Percentiles rank a stretch among this genome's conserved stretches.
Conservation (phyloP, 2,113 vertebrate genomes). For the cattle (Bos taurus) region DNA sequence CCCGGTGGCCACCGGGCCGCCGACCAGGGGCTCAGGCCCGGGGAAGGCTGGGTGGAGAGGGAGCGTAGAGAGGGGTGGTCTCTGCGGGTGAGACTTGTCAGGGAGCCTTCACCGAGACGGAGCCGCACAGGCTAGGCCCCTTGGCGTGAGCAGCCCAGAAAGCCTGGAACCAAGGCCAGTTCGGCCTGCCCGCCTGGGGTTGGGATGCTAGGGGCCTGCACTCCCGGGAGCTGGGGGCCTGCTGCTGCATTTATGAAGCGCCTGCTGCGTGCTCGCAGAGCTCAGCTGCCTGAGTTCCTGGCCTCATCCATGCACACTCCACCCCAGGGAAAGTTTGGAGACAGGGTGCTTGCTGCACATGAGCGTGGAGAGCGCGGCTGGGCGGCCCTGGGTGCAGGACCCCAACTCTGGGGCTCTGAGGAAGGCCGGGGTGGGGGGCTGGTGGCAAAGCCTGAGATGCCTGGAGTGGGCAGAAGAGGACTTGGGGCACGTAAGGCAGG, state of each 20-base stretch:
- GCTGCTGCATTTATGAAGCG: background rate
- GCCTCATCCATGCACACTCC: background rate
- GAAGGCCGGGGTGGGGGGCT: no score
- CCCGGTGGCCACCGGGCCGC: background rate
- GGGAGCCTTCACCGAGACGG: background rate
- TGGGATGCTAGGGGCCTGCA: background rate
- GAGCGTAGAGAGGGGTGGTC: background rate
- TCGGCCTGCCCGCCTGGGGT: background rate
- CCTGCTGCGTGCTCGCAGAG: background rate
- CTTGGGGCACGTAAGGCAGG: no score
- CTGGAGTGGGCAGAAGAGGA: background rate
- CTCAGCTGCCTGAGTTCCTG: background rate
- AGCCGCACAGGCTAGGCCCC: background rate
- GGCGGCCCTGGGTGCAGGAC: no score
- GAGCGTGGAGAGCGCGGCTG: background rate
- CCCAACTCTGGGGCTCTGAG: background rate
- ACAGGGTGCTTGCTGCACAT: background rate
- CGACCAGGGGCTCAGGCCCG: rapidly evolving
- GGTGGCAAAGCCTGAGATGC: background rate
- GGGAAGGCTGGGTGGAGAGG: background rate
- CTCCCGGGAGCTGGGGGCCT: background rate
- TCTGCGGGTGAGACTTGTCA: background rate
- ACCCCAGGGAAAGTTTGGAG: background rate
- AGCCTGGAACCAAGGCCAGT: background rate
- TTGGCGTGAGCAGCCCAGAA: background rate